A percentile compares a stretch with the other conserved stretches of the same genome.
Conservation (phyloP, 2,113 vertebrate species). For the Chauna torquata region DNA sequence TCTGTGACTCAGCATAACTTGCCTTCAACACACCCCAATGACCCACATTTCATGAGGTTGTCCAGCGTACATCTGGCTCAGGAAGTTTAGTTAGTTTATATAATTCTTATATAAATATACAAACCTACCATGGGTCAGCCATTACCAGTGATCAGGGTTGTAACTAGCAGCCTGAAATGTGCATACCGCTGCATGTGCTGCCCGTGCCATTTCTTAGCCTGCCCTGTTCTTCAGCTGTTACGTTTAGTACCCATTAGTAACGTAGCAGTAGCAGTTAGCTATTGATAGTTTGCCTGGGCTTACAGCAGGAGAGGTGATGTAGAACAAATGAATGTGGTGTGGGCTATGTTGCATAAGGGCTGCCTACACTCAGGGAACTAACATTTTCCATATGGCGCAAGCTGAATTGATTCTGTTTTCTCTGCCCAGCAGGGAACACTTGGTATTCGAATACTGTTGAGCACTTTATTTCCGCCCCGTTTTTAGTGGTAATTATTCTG, state of each 20-base stretch:
- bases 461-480: constrained; percentile 45
- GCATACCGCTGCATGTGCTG: background rate
- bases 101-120: background rate
- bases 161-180: background rate
- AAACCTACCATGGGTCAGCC: background rate
- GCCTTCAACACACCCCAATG: background rate
- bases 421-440: constrained; percentile 41
- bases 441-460: constrained; percentile 37
- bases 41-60: background rate
- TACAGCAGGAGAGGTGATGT: background rate
- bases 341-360: constrained; percentile 35
- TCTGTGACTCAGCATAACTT: background rate
- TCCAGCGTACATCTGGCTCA: background rate
- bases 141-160: background rate
- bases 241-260: background rate
- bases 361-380: constrained; percentile 31
- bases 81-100: background rate
- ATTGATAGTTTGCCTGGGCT: background rate
- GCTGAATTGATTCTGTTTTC: constrained; percentile 45
- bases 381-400: constrained; percentile 38
- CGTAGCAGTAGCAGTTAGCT: background rate
- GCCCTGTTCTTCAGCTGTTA: background rate
- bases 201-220: background rate
- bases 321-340: background rate
- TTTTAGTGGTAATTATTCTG: constrained; percentile 63